phyloP scores from a whole-genome alignment of 2,888 invertebrate genomes.

The Himalopsyche japonica region DNA sequence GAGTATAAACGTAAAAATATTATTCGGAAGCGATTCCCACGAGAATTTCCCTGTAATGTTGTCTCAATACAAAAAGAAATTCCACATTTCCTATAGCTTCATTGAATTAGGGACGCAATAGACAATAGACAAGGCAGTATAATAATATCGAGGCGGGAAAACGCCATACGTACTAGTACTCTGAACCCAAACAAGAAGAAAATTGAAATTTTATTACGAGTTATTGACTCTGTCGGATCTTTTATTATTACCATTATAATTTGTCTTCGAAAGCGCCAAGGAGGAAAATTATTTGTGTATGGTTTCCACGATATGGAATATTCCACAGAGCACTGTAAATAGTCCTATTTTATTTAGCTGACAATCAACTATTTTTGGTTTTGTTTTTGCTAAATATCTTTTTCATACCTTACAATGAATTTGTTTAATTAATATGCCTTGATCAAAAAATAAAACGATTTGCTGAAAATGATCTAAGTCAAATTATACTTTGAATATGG shows the following conservation, averaged over 20 bases:
- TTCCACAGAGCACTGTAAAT: background rate
- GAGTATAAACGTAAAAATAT: background rate
- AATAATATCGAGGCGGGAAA: slow-evolving; percentile 1
- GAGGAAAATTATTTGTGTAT: background rate
- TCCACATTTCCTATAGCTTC: slow-evolving; percentile 22
- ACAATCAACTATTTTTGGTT: no score
- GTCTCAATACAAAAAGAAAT: slow-evolving; percentile 9
- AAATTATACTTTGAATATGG: no score
- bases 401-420: no score
- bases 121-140: slow-evolving; percentile 7
- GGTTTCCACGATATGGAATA: background rate
- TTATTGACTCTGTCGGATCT: slow-evolving; percentile 37
- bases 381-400: no score
- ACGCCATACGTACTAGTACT: background rate
- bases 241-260: slow-evolving; percentile 40
- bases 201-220: slow-evolving; percentile 41
- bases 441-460: no score
- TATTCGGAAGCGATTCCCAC: slow-evolving; percentile 27
- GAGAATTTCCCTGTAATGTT: slow-evolving; percentile 21
- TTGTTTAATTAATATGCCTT: no score
- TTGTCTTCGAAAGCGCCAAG: slow-evolving; percentile 25
- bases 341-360: no score
- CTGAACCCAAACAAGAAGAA: slow-evolving; percentile 28
- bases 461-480: no score
- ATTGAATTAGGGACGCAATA: slow-evolving; percentile 27